Evolutionary conservation across 2,888 invertebrate species (phyloP).

Genomic region (Acanthoscelides obtectus): DNA sequence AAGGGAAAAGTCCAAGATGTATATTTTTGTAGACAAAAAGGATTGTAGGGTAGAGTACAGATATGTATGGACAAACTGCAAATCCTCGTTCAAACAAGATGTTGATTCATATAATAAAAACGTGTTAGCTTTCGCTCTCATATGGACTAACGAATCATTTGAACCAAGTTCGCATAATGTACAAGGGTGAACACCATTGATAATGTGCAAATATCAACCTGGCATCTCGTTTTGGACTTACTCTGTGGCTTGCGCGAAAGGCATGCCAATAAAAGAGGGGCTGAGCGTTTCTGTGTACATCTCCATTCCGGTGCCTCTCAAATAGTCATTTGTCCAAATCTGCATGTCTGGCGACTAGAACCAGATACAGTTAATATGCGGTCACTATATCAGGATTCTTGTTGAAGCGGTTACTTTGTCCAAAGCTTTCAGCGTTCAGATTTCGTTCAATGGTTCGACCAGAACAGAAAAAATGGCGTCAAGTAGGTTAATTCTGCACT

Average conservation of each 20-base stretch:
- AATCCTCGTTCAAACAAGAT: not conserved
- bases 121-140: too few species aligned
- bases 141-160: too few species aligned
- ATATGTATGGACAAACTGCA: not conserved
- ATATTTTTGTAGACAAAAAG: not conserved
- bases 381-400: too few species aligned
- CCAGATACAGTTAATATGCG: too few species aligned
- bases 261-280: constrained; percentile 96
- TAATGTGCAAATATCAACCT: not conserved
- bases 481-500: too few species aligned
- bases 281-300: constrained; percentile 99
- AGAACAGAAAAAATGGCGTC: too few species aligned
- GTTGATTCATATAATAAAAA: not conserved
- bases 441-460: too few species aligned
- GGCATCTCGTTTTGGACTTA: constrained; percentile 63
- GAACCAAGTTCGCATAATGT: not conserved
- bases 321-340: constrained; percentile 99
- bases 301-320: constrained; percentile 99
- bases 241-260: constrained; percentile 97
- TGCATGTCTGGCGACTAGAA: constrained; percentile 91
- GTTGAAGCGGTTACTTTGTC: too few species aligned
- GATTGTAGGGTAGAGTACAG: not conserved
- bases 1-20: not conserved
- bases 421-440: too few species aligned
- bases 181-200: not conserved